phyloP scores from a whole-genome alignment of 1,140 invertebrate species.

The Drosophila ficusphila region DNA sequence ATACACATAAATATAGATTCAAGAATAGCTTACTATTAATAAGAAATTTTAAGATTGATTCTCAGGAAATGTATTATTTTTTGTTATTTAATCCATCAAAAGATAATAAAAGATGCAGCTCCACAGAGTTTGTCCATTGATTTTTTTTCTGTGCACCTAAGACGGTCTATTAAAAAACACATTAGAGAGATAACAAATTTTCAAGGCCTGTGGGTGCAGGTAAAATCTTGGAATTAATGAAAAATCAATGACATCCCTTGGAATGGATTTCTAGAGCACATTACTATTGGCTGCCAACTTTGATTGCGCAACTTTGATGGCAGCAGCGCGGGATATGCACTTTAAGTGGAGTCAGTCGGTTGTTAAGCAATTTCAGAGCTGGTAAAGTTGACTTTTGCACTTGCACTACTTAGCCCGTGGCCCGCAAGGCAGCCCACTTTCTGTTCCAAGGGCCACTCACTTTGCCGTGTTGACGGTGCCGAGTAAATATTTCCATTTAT shows the following conservation, averaged over 20 bases:
- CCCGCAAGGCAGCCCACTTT: neutral
- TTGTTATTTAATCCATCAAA: too few species aligned
- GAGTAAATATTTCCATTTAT: constrained; percentile 77
- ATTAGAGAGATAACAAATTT: constrained; percentile 24
- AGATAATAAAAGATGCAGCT: too few species aligned
- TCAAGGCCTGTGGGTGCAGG: neutral
- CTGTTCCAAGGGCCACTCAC: constrained; percentile 30
- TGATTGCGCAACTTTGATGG: constrained; percentile 3
- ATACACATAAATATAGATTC: too few species aligned
- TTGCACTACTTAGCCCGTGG: constrained; percentile 23
- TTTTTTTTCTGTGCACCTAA: neutral
- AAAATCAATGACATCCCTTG: constrained; percentile 27
- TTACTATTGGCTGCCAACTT: constrained; percentile 9
- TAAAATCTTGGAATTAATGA: constrained; percentile 14
- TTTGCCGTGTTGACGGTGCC: constrained; percentile 52
- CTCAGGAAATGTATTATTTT: too few species aligned
- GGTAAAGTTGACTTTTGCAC: constrained; percentile 46
- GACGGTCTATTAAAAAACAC: constrained; percentile 35
- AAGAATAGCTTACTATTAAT: too few species aligned
- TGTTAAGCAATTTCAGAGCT: constrained; percentile 45
- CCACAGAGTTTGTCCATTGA: neutral
- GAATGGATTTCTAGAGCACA: constrained; percentile 7
- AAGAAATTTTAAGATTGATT: too few species aligned
- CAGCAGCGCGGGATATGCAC: constrained; percentile 13
- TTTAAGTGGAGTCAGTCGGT: constrained; percentile 51